Evolutionary conservation across 2,797 vertebrate genomes (phyloP).

Genomic region (Ammospiza maritima): DNA sequence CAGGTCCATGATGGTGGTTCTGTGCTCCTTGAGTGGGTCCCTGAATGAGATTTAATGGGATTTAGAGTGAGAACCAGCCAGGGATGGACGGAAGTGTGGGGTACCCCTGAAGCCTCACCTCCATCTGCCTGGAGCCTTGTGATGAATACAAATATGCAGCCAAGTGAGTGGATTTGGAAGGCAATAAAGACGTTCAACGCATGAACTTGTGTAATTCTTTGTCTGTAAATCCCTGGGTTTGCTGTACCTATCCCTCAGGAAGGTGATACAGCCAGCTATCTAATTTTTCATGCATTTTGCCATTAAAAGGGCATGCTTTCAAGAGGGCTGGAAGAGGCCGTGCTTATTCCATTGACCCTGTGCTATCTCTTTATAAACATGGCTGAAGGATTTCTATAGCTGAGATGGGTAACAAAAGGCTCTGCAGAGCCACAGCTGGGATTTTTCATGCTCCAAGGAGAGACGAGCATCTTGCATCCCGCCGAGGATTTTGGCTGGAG

Average conservation of each 20-base stretch:
- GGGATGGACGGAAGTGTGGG: rapidly evolving
- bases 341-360: neutral
- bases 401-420: neutral
- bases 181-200: neutral
- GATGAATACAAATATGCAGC: neutral
- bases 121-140: rapidly evolving
- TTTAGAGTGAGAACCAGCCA: neutral
- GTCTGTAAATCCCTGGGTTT: neutral
- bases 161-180: neutral
- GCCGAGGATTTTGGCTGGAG: neutral
- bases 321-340: neutral
- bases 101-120: neutral
- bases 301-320: neutral
- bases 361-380: conserved; percentile 5
- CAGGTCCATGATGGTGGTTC: rapidly evolving
- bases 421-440: neutral
- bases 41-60: neutral
- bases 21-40: neutral
- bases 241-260: neutral
- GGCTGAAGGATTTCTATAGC: conserved; percentile 13
- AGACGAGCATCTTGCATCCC: neutral
- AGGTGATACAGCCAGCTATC: neutral
- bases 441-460: conserved; percentile 14
- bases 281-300: conserved; percentile 10
- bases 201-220: neutral